Conservation (phyloP, 2,888 invertebrate genomes). For the Portevinia maculata region DNA sequence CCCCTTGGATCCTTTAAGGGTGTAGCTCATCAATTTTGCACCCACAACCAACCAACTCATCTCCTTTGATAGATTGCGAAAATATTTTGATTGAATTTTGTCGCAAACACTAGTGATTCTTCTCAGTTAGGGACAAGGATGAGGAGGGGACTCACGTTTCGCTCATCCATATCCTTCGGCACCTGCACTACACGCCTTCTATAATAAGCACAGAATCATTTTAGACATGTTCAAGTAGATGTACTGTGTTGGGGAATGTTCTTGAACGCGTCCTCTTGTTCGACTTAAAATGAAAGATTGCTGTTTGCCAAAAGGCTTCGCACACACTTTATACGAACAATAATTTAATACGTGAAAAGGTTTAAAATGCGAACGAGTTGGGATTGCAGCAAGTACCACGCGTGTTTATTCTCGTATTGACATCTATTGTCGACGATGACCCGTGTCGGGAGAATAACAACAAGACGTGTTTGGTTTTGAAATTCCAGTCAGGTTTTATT, state of each 20-base stretch:
- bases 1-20: neutral
- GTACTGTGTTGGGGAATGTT: neutral
- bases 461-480: conserved; percentile 25
- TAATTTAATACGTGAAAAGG: conserved; percentile 66
- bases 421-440: conserved; percentile 40
- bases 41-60: conserved; percentile 10
- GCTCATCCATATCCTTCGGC: conserved; percentile 18
- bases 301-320: conserved; percentile 56
- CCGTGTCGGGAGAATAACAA: conserved; percentile 30
- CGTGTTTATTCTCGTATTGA: conserved; percentile 14
- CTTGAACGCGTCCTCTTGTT: neutral
- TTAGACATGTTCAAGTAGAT: neutral
- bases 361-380: conserved; percentile 28
- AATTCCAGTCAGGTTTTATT: conserved; percentile 54
- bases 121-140: conserved; percentile 43
- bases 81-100: conserved; percentile 71
- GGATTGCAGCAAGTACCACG: too few species aligned
- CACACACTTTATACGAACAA: conserved; percentile 41
- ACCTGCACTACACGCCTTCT: neutral
- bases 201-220: neutral
- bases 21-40: conserved; percentile 31
- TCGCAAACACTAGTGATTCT: conserved; percentile 53
- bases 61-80: conserved; percentile 45
- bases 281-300: conserved; percentile 41
- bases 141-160: conserved; percentile 7